Percentiles rank a stretch among this genome's conserved stretches.
Evolutionary conservation across 92 coral and sea anemone species (phyloP).

Genomic region (Chrysogorgia sp.): DNA sequence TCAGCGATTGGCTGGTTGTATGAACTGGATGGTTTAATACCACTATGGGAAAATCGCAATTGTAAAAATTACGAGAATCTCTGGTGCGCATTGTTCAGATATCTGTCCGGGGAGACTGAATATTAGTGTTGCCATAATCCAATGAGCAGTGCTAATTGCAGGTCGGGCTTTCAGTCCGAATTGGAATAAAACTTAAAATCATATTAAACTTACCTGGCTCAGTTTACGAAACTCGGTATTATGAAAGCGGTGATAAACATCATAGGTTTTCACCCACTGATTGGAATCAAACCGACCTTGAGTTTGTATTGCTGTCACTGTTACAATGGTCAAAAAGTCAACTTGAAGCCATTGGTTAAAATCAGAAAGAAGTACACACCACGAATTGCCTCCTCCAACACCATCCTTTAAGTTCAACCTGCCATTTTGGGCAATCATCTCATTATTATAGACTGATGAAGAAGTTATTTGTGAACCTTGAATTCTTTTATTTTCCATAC

Average conservation of each 20-base stretch:
- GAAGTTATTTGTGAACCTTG: constrained; percentile 68
- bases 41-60: too few relatives aligned
- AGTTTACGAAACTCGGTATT: constrained; percentile 58
- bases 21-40: too few relatives aligned
- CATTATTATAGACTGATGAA: neutral
- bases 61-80: too few relatives aligned
- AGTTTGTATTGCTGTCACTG: constrained; percentile 70
- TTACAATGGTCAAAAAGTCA: constrained; percentile 52
- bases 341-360: constrained; percentile 69
- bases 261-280: constrained; percentile 72
- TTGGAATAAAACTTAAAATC: too few relatives aligned
- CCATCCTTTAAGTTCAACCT: neutral
- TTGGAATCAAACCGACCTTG: constrained; percentile 71
- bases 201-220: too few relatives aligned
- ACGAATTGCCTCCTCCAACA: constrained; percentile 58
- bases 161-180: too few relatives aligned
- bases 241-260: constrained; percentile 57
- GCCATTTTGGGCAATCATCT: neutral
- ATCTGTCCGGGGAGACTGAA: too few relatives aligned
- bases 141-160: too few relatives aligned
- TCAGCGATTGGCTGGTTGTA: too few relatives aligned
- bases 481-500: constrained; percentile 71
- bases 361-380: constrained; percentile 59
- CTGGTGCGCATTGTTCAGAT: too few relatives aligned
- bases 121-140: too few relatives aligned